These are phyloP conservation scores for Ypsolopha sequella DNA, from an alignment of 2,888 invertebrate genomes.

Conservation along the genomic window DNA sequence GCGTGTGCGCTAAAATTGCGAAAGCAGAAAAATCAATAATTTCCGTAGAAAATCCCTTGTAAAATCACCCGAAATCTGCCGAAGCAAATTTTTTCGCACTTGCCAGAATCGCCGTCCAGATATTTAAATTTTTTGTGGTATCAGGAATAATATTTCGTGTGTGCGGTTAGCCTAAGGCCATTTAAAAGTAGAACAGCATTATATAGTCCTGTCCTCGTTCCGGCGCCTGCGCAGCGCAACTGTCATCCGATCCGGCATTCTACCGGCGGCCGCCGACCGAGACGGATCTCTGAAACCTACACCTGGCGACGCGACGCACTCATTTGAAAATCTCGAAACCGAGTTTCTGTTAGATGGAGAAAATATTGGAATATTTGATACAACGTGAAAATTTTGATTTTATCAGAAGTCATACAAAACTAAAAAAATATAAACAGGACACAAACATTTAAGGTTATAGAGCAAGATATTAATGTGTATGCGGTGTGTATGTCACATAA, in stretches of 20 bases:
- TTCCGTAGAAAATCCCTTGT: too few relatives aligned
- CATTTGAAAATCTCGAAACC: background rate
- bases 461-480: too few relatives aligned
- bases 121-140: too few relatives aligned
- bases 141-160: too few relatives aligned
- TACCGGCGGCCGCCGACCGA: slow-evolving; percentile 31
- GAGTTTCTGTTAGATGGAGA: background rate
- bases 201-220: slow-evolving; percentile 2
- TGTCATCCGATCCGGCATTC: slow-evolving; percentile 35
- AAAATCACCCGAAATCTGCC: too few relatives aligned
- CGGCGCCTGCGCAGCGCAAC: slow-evolving; percentile 13
- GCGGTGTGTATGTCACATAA: too few relatives aligned
- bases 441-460: background rate
- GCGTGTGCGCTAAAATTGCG: too few relatives aligned
- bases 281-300: slow-evolving; percentile 38
- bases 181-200: background rate
- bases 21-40: too few relatives aligned
- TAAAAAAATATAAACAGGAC: background rate
- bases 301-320: slow-evolving; percentile 18
- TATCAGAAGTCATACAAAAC: background rate
- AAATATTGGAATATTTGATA: background rate
- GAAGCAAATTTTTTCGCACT: too few relatives aligned
- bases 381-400: too few relatives aligned
- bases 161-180: too few relatives aligned
- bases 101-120: too few relatives aligned